Percentiles rank a stretch among this genome's conserved stretches.
Conservation (phyloP, 2,888 invertebrate genomes). For the Campoletis raptor region DNA sequence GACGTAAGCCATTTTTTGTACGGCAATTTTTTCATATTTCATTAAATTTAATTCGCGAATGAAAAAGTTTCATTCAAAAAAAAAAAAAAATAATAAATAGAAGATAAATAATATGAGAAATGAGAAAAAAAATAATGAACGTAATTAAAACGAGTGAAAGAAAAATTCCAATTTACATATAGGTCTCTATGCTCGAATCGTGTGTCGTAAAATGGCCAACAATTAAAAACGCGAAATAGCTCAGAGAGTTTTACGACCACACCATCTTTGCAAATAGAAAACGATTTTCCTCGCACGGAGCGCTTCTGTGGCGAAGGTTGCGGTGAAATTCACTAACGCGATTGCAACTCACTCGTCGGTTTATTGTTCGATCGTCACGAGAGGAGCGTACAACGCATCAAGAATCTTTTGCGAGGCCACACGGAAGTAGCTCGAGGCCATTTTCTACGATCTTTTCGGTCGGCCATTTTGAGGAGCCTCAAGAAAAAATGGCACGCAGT, state of each 20-base stretch:
- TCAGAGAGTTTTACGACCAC: slow-evolving; percentile 15
- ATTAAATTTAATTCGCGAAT: background rate
- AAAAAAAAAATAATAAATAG: background rate
- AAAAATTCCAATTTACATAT: background rate
- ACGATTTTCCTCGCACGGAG: background rate
- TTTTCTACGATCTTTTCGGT: background rate
- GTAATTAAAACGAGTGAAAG: background rate
- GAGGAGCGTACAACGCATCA: slow-evolving; percentile 22
- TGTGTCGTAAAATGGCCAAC: background rate
- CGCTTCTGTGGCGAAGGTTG: slow-evolving; percentile 30
- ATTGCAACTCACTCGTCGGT: background rate
- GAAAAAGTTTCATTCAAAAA: background rate
- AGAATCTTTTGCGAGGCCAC: slow-evolving; percentile 39
- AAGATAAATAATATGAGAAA: background rate
- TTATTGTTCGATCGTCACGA: slow-evolving; percentile 43
- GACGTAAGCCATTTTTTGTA: slow-evolving; percentile 21
- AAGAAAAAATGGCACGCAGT: background rate
- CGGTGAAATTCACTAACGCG: slow-evolving; percentile 28
- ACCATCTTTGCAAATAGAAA: slow-evolving; percentile 18
- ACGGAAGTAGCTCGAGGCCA: slow-evolving; percentile 30
- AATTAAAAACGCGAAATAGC: slow-evolving; percentile 14
- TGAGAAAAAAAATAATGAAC: background rate
- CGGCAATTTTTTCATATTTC: background rate
- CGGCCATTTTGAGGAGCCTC: slow-evolving; percentile 12
- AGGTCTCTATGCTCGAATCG: background rate